phyloP scores from a whole-genome alignment of 2,113 vertebrate genomes.

The Nansenia antarctica region DNA sequence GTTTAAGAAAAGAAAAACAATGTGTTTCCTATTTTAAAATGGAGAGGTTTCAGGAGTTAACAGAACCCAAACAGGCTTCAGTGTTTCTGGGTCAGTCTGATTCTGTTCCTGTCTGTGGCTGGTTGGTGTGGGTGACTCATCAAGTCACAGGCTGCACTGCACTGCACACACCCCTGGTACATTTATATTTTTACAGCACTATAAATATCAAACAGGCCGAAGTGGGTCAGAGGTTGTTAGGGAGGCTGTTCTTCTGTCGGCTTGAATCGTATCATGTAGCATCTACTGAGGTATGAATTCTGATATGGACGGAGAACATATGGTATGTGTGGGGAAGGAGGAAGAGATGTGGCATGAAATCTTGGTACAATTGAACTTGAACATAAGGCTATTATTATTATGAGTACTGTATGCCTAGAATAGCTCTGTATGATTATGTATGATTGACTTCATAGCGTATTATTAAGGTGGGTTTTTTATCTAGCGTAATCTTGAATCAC shows the following conservation, averaged over 20 bases:
- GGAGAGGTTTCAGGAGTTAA: conserved; percentile 7
- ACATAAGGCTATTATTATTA: neutral
- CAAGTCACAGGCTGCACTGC: conserved; percentile 31
- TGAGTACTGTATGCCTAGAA: neutral
- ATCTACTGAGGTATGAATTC: conserved; percentile 26
- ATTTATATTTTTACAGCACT: neutral
- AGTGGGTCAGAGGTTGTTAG: conserved; percentile 55
- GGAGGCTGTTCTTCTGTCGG: conserved; percentile 22
- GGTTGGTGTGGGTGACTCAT: conserved; percentile 37
- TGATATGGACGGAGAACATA: conserved; percentile 46
- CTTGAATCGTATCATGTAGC: conserved; percentile 35
- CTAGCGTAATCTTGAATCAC: no score
- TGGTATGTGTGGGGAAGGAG: conserved; percentile 24
- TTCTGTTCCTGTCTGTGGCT: conserved; percentile 31
- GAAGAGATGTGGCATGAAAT: conserved; percentile 19
- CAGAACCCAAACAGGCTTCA: neutral
- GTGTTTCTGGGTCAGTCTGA: conserved; percentile 27
- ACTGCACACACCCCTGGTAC: conserved; percentile 5
- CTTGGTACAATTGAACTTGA: neutral
- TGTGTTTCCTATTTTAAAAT: neutral
- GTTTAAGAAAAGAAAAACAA: no score
- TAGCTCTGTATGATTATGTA: no score
- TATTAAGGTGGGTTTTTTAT: neutral
- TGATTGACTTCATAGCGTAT: neutral
- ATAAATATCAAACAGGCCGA: conserved; percentile 16